Conservation (phyloP, 2,888 invertebrate genomes). For the Mechanitis messenoides region DNA sequence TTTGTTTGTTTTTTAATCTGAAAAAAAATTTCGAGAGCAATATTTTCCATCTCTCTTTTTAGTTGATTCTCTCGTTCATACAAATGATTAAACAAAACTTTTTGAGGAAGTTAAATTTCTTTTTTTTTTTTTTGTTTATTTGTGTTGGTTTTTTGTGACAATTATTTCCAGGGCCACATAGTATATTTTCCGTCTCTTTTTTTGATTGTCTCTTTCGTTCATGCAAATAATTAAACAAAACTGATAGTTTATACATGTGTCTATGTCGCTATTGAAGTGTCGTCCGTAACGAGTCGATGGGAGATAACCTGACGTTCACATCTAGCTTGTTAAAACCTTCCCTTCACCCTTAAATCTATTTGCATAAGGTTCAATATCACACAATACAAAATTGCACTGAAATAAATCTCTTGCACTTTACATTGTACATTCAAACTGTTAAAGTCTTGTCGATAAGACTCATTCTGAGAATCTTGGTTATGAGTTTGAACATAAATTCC, state of each 20-base stretch:
- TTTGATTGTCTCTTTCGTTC: neutral
- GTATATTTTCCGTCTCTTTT: too few species aligned
- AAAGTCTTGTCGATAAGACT: neutral
- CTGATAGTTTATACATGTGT: constrained; percentile 18
- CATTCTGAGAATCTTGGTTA: neutral
- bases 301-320: constrained; percentile 43
- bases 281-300: constrained; percentile 56
- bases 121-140: too few species aligned
- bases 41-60: too few species aligned
- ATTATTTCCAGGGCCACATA: too few species aligned
- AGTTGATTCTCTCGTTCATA: too few species aligned
- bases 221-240: constrained; percentile 22
- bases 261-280: constrained; percentile 53
- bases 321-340: constrained; percentile 28
- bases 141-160: too few species aligned
- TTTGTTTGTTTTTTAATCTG: too few species aligned
- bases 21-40: too few species aligned
- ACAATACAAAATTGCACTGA: neutral
- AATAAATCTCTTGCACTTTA: neutral
- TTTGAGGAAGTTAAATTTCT: too few species aligned
- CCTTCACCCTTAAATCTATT: neutral
- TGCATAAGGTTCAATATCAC: neutral
- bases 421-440: neutral
- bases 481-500: neutral
- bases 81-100: too few species aligned